Conservation (phyloP, 2,113 vertebrate species). For the Sapajus apella region DNA sequence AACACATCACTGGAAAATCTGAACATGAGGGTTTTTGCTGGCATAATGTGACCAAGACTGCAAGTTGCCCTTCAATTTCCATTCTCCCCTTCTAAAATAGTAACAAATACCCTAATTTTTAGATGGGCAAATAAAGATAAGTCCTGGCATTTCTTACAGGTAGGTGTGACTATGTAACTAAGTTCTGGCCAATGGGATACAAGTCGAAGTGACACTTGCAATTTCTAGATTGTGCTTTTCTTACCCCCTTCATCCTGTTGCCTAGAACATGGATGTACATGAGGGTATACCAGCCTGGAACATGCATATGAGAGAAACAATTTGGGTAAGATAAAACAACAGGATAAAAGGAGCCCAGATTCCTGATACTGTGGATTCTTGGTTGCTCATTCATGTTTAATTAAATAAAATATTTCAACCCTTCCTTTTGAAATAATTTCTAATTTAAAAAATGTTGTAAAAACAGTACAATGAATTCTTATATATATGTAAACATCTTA, state of each 20-base stretch:
- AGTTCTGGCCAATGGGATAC: not conserved
- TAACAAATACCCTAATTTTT: not conserved
- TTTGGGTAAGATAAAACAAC: not conserved
- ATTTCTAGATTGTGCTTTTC: not conserved
- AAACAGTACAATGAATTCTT: not conserved
- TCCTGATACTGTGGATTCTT: not conserved
- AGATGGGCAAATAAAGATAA: not conserved
- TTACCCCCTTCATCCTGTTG: not conserved
- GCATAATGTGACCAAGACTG: not conserved
- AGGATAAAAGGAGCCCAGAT: not conserved
- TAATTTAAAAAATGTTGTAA: not conserved
- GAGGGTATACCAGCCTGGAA: not conserved
- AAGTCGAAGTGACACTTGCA: not conserved
- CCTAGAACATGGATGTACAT: not conserved
- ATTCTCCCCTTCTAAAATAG: not conserved
- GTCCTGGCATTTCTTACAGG: not conserved
- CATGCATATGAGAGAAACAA: not conserved
- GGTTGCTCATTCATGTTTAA: not conserved
- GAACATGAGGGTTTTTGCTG: not conserved
- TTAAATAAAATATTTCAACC: not conserved
- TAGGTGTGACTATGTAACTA: not conserved
- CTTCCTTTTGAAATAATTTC: not conserved
- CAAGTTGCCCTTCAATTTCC: not conserved
- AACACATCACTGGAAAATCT: not conserved
- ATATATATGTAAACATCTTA: not conserved